Percentiles rank a stretch among this genome's conserved stretches.
phyloP scores from a whole-genome alignment of 2,888 invertebrate genomes.

The Lasiommata megera region DNA sequence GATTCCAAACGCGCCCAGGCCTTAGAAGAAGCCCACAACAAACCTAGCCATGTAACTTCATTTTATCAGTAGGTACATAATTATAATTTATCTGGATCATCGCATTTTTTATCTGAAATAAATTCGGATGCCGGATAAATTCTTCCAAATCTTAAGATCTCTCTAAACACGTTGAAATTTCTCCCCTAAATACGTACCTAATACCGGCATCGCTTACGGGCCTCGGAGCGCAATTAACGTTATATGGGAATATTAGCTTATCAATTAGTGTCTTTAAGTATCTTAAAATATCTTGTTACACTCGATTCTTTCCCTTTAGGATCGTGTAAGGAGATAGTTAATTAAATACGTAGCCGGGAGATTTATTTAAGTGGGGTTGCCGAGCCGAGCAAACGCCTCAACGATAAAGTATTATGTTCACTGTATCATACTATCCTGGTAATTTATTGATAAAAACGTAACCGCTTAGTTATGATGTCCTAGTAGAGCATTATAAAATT shows the following conservation, averaged over 20 bases:
- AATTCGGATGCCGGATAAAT: not conserved
- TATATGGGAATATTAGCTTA: conserved; percentile 77
- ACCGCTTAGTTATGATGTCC: not conserved
- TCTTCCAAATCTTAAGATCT: conserved; percentile 23
- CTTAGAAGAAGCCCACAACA: too few relatives aligned
- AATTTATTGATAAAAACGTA: not conserved
- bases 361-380: conserved; percentile 42
- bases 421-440: not conserved
- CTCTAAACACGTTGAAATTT: conserved; percentile 19
- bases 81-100: too few relatives aligned
- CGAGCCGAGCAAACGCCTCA: not conserved
- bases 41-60: too few relatives aligned
- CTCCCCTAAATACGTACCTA: conserved; percentile 45
- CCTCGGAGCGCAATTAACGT: conserved; percentile 75
- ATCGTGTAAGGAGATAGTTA: conserved; percentile 63
- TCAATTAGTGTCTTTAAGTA: conserved; percentile 76
- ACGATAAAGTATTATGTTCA: not conserved
- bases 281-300: conserved; percentile 64
- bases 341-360: conserved; percentile 65
- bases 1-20: too few relatives aligned
- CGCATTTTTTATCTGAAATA: not conserved
- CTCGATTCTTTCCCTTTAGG: conserved; percentile 56
- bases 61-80: too few relatives aligned
- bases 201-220: conserved; percentile 65
- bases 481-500: not conserved